Evolutionary conservation across 2,888 invertebrate species (phyloP).

Genomic region (Rhamphomyia laevipes): DNA sequence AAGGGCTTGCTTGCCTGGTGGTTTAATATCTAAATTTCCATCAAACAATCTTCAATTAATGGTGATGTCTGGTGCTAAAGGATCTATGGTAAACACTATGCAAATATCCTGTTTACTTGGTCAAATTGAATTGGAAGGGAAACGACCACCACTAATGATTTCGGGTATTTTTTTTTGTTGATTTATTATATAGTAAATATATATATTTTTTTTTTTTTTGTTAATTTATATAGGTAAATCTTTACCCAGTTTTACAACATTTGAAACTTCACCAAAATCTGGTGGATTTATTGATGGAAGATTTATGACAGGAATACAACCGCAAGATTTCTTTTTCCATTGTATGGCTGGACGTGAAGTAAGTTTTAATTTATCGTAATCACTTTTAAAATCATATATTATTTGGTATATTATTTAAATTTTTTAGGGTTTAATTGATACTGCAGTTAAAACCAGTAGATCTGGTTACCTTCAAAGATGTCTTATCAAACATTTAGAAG

Average conservation of each 20-base stretch:
- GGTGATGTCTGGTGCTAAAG: constrained; percentile 98
- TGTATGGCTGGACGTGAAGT: constrained; percentile 99
- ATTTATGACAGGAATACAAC: constrained; percentile 96
- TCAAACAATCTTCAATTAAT: constrained; percentile 94
- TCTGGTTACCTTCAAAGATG: constrained; percentile 97
- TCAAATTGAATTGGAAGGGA: constrained; percentile 97
- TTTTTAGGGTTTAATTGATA: constrained; percentile 85
- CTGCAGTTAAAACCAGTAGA: constrained; percentile 97
- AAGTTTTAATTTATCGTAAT: constrained; percentile 15
- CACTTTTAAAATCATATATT: not conserved
- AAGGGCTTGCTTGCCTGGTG: constrained; percentile 68
- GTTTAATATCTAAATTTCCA: constrained; percentile 80
- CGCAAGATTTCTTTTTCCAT: constrained; percentile 98
- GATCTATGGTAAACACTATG: constrained; percentile 95
- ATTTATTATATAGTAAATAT: not conserved
- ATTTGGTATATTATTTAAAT: not conserved
- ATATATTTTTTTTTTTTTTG: not conserved
- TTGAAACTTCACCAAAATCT: constrained; percentile 78
- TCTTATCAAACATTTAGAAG: constrained; percentile 95
- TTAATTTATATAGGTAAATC: constrained; percentile 51
- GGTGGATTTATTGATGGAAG: constrained; percentile 95
- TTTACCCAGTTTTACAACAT: constrained; percentile 82
- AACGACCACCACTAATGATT: constrained; percentile 88
- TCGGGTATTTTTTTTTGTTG: constrained; percentile 42
- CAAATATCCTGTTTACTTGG: constrained; percentile 96